These are phyloP conservation scores for Tribolium castaneum DNA, from an alignment of 1,140 invertebrate genomes.

Conservation along the genomic window DNA sequence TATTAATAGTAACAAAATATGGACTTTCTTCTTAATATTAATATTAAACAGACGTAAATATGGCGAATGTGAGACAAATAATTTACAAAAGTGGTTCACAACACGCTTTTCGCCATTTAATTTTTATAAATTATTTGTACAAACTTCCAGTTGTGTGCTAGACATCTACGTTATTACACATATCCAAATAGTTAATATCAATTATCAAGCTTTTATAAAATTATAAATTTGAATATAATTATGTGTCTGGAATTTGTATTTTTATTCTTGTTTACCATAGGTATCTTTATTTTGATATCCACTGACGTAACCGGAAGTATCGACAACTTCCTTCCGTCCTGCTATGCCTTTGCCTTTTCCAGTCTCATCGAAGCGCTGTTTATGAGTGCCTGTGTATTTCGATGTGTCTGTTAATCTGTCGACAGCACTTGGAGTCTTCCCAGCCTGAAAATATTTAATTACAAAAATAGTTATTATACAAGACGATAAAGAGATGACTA, in stretches of 20 bases:
- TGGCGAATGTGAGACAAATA: no score
- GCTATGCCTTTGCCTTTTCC: constrained; percentile 92
- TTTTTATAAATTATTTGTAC: no score
- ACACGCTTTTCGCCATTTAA: no score
- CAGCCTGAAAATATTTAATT: constrained; percentile 46
- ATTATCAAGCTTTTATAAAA: background rate
- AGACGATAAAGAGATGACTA: no score
- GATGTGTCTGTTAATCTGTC: constrained; percentile 89
- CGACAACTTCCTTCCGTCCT: constrained; percentile 82
- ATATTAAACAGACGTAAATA: no score
- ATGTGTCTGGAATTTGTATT: background rate
- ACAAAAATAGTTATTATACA: background rate
- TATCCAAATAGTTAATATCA: background rate
- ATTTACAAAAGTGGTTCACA: no score
- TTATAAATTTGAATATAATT: constrained; percentile 1
- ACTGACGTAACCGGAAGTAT: constrained; percentile 87
- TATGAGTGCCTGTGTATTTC: constrained; percentile 93
- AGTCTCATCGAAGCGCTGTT: constrained; percentile 85
- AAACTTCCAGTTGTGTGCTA: no score
- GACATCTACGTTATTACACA: no score
- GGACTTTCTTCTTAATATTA: no score
- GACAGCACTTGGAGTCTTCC: constrained; percentile 76
- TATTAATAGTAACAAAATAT: no score
- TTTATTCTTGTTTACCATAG: constrained; percentile 51
- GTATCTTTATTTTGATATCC: constrained; percentile 88